These are phyloP conservation scores for Stictonetta naevosa DNA, from an alignment of 2,113 vertebrate genomes.

Conservation along the genomic window DNA sequence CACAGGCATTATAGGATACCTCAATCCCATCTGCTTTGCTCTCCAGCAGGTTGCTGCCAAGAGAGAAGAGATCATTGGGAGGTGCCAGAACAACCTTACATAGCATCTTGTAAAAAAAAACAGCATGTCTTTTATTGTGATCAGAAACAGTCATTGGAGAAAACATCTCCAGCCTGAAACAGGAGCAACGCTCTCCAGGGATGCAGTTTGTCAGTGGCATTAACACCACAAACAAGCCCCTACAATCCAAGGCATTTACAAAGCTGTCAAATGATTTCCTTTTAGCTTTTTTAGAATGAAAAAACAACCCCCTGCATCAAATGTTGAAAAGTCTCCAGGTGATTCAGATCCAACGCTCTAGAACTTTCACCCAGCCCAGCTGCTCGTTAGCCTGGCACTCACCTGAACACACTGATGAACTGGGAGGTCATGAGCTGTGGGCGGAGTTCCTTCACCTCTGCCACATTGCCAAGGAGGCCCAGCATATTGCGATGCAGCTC, in stretches of 20 bases:
- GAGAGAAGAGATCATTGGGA: background rate
- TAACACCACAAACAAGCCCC: background rate
- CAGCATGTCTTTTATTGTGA: background rate
- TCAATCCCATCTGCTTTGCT: conserved; percentile 98
- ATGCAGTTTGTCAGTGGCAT: background rate
- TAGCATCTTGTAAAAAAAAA: background rate
- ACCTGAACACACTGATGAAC: conserved; percentile 98
- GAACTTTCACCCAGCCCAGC: background rate
- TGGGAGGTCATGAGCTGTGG: conserved; percentile 95
- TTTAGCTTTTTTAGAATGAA: background rate
- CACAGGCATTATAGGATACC: conserved; percentile 97
- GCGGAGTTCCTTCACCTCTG: conserved; percentile 91
- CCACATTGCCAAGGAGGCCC: conserved; percentile 94
- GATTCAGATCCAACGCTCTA: background rate
- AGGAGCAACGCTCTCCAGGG: background rate
- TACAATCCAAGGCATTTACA: background rate
- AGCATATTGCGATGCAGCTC: conserved; percentile 98
- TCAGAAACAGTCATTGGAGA: background rate
- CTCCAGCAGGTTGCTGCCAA: conserved; percentile 89
- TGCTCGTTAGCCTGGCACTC: background rate
- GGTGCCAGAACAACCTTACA: background rate
- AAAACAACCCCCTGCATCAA: background rate
- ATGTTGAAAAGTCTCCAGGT: background rate
- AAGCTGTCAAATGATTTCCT: no score
- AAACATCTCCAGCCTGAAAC: background rate